Base-by-base conservation (phyloP, 2,888 invertebrate species). In the Schizotus pectinicornis region DNA sequence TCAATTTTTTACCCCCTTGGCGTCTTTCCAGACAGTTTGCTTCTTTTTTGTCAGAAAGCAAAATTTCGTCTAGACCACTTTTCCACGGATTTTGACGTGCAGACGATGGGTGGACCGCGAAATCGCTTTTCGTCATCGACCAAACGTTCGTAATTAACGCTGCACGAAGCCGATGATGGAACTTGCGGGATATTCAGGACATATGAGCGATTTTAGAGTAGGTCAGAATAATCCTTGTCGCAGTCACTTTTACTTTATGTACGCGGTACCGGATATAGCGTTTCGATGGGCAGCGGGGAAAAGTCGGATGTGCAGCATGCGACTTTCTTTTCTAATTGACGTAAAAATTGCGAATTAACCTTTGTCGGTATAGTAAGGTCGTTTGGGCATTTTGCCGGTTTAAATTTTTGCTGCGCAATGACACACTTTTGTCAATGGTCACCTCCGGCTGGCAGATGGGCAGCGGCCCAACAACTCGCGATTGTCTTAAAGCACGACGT, bases 211-310 rank as follows among this genome's bases (percentile, higher is more conserved):
- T 39, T 43, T 31, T 30, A 31, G 49, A 57, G 57, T 61, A 43
- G 56, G 61, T 49, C 57, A 61, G 32, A 55, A 38, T 48, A 37
- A 47, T 45, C 53, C 46, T 53, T 48, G 47, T 49, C 53, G 34
- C 43, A 58, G 43, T 61, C 57, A 49, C 55, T 56, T 56, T 56
- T 56, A 56, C 55, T 56, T 56, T 49, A 49, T 53, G 11, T 11
- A 2, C 9, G 22, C 22, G 22, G 2, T 56, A 43, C 55, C 55
- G 55, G 55, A 56, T 56, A 56, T 49, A 22, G 5, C 22, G 22
- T 22, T 22, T 22, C 22, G 22, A 43, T 48, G 37, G 32, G 53
- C 45, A 53, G 45, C 54, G 47, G 54, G 46, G 54, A 54, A 47
- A 54, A 54, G 38, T 41, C 41, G 39, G 22, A 30, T 50, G 43